Percentiles rank a stretch among this genome's conserved stretches.
These are phyloP conservation scores for Esperia sulphurella DNA, from an alignment of 2,888 invertebrate genomes.

Conservation along the genomic window DNA sequence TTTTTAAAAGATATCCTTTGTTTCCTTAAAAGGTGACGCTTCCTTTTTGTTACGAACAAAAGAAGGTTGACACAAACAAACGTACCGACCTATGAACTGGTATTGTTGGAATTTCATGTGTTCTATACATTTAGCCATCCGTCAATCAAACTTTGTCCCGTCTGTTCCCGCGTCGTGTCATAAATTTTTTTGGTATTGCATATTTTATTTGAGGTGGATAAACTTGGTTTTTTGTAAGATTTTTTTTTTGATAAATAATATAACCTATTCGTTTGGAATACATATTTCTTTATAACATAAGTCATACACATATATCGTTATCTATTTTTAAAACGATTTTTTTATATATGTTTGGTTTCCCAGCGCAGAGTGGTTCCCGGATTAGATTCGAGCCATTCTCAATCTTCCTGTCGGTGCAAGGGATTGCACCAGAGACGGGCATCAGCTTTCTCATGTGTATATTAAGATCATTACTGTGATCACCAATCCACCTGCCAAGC, in stretches of 20 bases:
- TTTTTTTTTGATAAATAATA: background rate
- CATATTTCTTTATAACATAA: background rate
- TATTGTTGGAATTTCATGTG: conserved; percentile 31
- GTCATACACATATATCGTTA: too few species aligned
- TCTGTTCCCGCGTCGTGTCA: conserved; percentile 25
- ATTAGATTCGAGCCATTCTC: too few species aligned
- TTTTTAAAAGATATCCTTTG: conserved; percentile 10
- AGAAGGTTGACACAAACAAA: conserved; percentile 21
- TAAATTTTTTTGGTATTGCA: conserved; percentile 39
- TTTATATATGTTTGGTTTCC: too few species aligned
- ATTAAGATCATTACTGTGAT: too few species aligned
- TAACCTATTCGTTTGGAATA: background rate
- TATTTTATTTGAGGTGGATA: conserved; percentile 37
- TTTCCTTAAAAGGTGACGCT: conserved; percentile 35
- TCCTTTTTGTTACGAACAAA: conserved; percentile 32
- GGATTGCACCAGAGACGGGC: too few species aligned
- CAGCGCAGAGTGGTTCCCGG: too few species aligned
- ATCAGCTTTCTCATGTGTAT: too few species aligned
- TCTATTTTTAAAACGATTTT: too few species aligned
- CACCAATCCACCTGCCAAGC: too few species aligned
- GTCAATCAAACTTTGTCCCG: conserved; percentile 41
- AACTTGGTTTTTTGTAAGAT: conserved; percentile 4
- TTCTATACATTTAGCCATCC: conserved; percentile 25
- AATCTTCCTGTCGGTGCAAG: too few species aligned
- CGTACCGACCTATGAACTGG: conserved; percentile 35